Conservation (phyloP, 2,888 invertebrate species). For the Zonitis immaculata region DNA sequence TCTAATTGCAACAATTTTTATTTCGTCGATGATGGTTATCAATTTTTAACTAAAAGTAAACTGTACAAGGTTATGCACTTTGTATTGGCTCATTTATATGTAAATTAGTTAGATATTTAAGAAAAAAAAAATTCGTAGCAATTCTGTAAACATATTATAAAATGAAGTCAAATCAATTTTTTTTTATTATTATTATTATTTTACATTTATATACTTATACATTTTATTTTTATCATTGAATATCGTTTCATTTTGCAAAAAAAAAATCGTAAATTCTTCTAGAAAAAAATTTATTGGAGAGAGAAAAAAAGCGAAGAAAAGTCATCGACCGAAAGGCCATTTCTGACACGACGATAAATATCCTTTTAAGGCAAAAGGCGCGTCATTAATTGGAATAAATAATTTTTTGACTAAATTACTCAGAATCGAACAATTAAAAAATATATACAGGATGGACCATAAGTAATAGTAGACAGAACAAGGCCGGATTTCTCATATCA, state of each 20-base stretch:
- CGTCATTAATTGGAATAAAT: slow-evolving; percentile 16
- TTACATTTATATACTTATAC: no score
- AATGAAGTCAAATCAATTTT: slow-evolving; percentile 1
- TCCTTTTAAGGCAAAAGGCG: slow-evolving; percentile 20
- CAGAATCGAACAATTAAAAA: no score
- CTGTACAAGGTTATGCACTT: slow-evolving; percentile 32
- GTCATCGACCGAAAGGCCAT: neutral
- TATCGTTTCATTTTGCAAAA: no score
- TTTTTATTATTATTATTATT: no score
- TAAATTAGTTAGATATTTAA: slow-evolving; percentile 25
- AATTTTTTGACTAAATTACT: neutral
- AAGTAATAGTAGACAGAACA: no score
- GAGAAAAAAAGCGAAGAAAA: neutral
- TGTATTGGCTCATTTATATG: slow-evolving; percentile 31
- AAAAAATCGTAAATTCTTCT: no score
- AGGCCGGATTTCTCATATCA: no score
- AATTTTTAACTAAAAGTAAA: slow-evolving; percentile 25
- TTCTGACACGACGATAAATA: neutral
- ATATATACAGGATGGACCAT: no score
- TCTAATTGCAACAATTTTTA: slow-evolving; percentile 12
- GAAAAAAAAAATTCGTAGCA: slow-evolving; percentile 11
- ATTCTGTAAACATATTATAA: slow-evolving; percentile 18
- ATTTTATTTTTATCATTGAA: no score
- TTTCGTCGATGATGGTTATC: slow-evolving; percentile 23
- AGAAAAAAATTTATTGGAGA: no score